Percentiles rank a stretch among this genome's conserved stretches.
phyloP scores from a whole-genome alignment of 2,888 invertebrate species.

The Geophilus truncorum region DNA sequence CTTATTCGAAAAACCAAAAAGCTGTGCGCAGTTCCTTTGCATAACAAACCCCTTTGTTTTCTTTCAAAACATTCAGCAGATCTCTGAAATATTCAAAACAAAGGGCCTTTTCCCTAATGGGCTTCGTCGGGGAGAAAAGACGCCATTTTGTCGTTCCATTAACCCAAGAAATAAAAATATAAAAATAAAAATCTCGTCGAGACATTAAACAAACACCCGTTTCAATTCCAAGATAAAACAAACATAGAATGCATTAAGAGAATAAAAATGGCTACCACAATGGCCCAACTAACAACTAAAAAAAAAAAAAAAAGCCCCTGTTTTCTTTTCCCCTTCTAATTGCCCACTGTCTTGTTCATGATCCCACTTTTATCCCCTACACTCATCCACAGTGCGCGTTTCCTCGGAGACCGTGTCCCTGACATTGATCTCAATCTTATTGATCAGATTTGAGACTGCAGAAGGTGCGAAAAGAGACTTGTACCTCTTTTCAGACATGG shows the following conservation, averaged over 20 bases:
- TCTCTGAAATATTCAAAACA: background rate
- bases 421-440: conserved; percentile 8
- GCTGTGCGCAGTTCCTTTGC: background rate
- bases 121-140: too few relatives aligned
- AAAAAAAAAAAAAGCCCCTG: background rate
- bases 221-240: background rate
- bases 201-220: background rate
- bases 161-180: background rate
- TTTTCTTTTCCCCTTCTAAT: background rate
- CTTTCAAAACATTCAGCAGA: background rate
- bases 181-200: background rate
- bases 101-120: background rate
- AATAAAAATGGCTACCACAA: background rate
- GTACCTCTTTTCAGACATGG: background rate
- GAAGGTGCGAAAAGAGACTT: background rate
- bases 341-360: background rate
- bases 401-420: background rate
- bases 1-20: background rate
- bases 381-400: background rate
- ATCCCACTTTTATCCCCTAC: background rate
- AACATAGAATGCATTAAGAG: background rate
- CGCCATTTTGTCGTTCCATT: background rate
- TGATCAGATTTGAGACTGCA: background rate
- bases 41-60: background rate
- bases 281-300: background rate